Percentiles rank a stretch among this genome's conserved stretches.
These are phyloP conservation scores for Pterois miles DNA, from an alignment of 2,797 vertebrate species.

Conservation along the genomic window DNA sequence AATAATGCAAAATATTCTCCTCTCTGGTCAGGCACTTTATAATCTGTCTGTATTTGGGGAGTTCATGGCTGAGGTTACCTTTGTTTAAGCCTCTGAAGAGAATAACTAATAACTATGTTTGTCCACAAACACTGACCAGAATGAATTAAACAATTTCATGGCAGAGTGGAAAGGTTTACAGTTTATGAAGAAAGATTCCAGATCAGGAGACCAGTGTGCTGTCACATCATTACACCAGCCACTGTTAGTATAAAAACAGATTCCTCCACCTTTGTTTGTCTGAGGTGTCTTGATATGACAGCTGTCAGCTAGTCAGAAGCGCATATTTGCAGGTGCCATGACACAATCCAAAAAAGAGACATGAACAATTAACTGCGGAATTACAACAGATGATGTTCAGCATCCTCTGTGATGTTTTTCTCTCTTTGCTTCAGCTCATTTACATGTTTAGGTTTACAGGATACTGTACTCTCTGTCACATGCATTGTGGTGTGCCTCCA, in stretches of 20 bases:
- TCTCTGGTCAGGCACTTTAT: neutral
- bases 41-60: neutral
- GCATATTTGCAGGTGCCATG: neutral
- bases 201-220: neutral
- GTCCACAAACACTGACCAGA: neutral
- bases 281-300: neutral
- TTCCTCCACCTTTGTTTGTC: neutral
- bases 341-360: neutral
- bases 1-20: neutral
- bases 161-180: neutral
- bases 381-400: too few species aligned
- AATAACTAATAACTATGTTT: neutral
- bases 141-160: neutral
- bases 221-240: neutral
- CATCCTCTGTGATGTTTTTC: too few species aligned
- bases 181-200: neutral
- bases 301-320: neutral
- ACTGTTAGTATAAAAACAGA: neutral
- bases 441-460: too few species aligned
- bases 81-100: neutral
- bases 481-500: neutral
- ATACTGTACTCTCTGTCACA: neutral
- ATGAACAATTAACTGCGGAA: neutral
- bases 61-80: too few species aligned
- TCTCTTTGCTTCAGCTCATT: neutral